Conservation (phyloP, 2,113 vertebrate genomes). For the Stegastes partitus region DNA sequence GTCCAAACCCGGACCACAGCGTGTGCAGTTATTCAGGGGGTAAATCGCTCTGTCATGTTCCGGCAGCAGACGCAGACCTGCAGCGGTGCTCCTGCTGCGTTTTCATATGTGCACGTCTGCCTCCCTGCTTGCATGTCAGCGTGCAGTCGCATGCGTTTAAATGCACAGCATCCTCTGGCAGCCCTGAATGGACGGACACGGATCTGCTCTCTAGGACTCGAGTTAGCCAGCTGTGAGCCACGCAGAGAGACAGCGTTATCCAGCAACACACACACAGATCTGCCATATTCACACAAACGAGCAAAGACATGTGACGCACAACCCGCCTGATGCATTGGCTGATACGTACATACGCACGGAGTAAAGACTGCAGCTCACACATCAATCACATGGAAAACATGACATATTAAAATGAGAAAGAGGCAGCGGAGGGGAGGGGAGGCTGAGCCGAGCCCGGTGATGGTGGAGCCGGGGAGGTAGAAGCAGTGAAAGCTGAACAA, state of each 20-base stretch:
- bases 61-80: conserved; percentile 26
- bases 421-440: neutral
- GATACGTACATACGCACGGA: conserved; percentile 11
- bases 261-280: conserved; percentile 3
- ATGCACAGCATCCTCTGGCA: conserved; percentile 46
- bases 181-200: conserved; percentile 34
- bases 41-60: conserved; percentile 25
- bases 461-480: neutral
- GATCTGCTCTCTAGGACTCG: conserved; percentile 10
- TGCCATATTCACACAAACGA: conserved; percentile 5
- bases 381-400: conserved; percentile 50
- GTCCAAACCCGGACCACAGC: conserved; percentile 17
- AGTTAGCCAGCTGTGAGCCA: conserved; percentile 24
- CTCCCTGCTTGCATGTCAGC: conserved; percentile 6
- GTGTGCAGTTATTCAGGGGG: conserved; percentile 6
- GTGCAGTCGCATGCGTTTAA: conserved; percentile 44
- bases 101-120: conserved; percentile 18
- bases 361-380: conserved; percentile 34
- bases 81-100: conserved; percentile 27
- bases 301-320: conserved; percentile 25
- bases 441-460: neutral
- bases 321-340: conserved; percentile 13
- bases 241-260: neutral
- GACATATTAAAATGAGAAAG: conserved; percentile 36
- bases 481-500: conserved; percentile 56